phyloP scores from a whole-genome alignment of 2,797 vertebrate genomes.

The Labeo calbasu region DNA sequence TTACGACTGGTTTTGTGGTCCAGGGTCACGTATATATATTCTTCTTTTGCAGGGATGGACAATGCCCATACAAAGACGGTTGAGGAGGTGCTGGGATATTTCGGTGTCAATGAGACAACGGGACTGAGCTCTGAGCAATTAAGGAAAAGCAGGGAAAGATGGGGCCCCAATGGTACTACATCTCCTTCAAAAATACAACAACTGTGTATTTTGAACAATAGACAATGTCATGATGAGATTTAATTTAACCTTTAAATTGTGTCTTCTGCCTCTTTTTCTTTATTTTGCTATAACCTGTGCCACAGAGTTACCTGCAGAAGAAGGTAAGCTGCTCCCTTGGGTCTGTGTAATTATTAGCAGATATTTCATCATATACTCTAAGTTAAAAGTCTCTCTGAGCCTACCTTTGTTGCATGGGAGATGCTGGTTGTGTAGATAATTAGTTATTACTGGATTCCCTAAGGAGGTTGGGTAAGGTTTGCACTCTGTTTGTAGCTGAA shows the following conservation, averaged over 20 bases:
- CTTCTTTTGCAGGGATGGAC: conserved; percentile 74
- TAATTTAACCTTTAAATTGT: conserved; percentile 7
- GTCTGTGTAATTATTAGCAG: conserved; percentile 33
- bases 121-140: conserved; percentile 82
- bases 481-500: conserved; percentile 8
- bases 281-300: conserved; percentile 11
- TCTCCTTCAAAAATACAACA: conserved; percentile 4
- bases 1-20: too few species aligned
- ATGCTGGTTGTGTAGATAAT: conserved; percentile 46
- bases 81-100: conserved; percentile 81
- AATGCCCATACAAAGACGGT: conserved; percentile 84
- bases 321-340: conserved; percentile 69
- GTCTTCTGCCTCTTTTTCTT: conserved; percentile 25
- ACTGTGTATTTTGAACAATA: neutral
- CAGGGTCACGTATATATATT: too few species aligned
- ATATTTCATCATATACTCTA: conserved; percentile 34
- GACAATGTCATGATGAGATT: neutral
- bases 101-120: conserved; percentile 80
- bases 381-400: conserved; percentile 22
- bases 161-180: conserved; percentile 79
- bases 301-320: conserved; percentile 80
- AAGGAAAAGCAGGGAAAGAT: conserved; percentile 79
- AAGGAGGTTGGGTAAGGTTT: conserved; percentile 2
- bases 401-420: conserved; percentile 28
- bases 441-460: conserved; percentile 50